phyloP scores from a whole-genome alignment of 2,113 vertebrate genomes.

The Pagrus major region DNA sequence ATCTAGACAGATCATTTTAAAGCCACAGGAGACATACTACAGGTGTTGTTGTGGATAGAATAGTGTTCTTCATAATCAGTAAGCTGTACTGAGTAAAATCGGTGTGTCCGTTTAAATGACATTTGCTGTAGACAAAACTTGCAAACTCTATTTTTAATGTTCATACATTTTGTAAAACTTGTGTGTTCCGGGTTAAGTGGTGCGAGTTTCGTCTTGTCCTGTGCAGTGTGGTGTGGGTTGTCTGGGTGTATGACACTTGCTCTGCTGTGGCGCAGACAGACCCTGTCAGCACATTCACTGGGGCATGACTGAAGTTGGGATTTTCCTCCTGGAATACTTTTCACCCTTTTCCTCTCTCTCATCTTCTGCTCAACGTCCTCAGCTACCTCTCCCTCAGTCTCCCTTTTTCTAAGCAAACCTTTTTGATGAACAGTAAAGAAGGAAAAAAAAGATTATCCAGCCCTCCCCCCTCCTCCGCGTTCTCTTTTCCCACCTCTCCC shows the following conservation, averaged over 20 bases:
- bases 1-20: no score
- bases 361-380: slow-evolving; percentile 37
- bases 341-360: slow-evolving; percentile 37
- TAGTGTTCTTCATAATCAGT: background rate
- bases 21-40: background rate
- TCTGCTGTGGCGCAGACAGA: slow-evolving; percentile 60
- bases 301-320: slow-evolving; percentile 74
- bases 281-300: slow-evolving; percentile 78
- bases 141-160: slow-evolving; percentile 10
- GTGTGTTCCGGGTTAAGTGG: slow-evolving; percentile 32
- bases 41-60: background rate
- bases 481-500: slow-evolving; percentile 78
- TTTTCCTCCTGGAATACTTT: slow-evolving; percentile 67
- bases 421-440: slow-evolving; percentile 46
- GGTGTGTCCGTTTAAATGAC: background rate
- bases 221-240: slow-evolving; percentile 44
- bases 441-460: slow-evolving; percentile 37
- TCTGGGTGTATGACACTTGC: slow-evolving; percentile 65
- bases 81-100: background rate
- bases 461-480: slow-evolving; percentile 7
- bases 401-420: slow-evolving; percentile 29
- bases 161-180: slow-evolving; percentile 22
- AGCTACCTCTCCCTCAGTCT: background rate
- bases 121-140: background rate
- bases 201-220: slow-evolving; percentile 28